Evolutionary conservation across 2,797 vertebrate species (phyloP).

Genomic region (Gouania willdenowi): DNA sequence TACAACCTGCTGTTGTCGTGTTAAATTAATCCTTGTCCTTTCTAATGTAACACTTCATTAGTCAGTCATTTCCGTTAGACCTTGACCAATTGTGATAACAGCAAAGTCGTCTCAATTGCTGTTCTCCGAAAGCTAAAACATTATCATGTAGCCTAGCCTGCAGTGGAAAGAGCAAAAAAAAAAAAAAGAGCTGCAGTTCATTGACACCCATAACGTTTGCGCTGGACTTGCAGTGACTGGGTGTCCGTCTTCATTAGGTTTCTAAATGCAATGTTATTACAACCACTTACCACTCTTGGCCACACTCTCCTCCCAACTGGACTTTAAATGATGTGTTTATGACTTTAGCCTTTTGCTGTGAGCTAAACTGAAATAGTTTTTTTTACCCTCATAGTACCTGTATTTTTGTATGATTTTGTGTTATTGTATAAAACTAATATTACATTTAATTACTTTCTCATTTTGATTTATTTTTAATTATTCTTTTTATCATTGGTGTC

Average conservation of each 20-base stretch:
- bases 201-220: conserved; percentile 1
- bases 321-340: not conserved
- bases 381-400: no score
- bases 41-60: conserved; percentile 2
- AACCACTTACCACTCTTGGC: not conserved
- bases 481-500: no score
- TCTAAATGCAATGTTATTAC: conserved; percentile 4
- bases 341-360: not conserved
- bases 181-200: not conserved
- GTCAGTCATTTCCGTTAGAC: not conserved
- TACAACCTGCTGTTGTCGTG: conserved; percentile 6
- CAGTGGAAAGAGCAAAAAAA: no score
- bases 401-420: no score
- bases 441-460: no score
- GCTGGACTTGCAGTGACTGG: not conserved
- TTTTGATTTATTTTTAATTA: no score
- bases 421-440: no score
- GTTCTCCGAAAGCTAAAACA: no score
- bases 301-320: not conserved
- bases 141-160: conserved; percentile 3
- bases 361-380: not conserved
- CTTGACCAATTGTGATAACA: not conserved
- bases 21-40: conserved; percentile 18
- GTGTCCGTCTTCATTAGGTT: conserved; percentile 6
- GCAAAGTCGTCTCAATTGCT: not conserved